phyloP scores from a whole-genome alignment of 2,113 vertebrate genomes.

The Pleuronectes platessa region DNA sequence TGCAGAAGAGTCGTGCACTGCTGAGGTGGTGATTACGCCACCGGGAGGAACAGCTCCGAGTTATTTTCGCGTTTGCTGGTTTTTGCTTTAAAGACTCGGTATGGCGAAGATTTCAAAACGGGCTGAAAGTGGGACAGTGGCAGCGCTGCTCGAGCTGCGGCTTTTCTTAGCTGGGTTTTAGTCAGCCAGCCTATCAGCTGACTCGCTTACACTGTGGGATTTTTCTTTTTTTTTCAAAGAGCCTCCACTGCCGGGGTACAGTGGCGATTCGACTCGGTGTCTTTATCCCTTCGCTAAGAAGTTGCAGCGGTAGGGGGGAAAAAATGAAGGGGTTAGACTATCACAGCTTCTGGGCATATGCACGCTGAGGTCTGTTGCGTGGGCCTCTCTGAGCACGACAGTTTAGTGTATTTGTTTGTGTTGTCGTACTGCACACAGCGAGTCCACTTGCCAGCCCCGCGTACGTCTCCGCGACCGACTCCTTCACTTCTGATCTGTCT shows the following conservation, averaged over 20 bases:
- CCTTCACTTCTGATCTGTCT: slow-evolving; percentile 13
- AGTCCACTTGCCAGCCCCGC: slow-evolving; percentile 21
- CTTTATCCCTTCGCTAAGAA: slow-evolving; percentile 51
- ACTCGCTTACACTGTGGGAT: slow-evolving; percentile 59
- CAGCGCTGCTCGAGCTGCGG: slow-evolving; percentile 55
- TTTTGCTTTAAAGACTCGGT: slow-evolving; percentile 3
- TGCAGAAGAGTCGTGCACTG: slow-evolving; percentile 65
- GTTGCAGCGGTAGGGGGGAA: slow-evolving; percentile 23
- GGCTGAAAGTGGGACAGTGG: slow-evolving; percentile 72
- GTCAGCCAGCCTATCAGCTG: slow-evolving; percentile 62
- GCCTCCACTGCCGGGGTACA: slow-evolving; percentile 38
- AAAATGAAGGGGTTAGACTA: slow-evolving; percentile 18
- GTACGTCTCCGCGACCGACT: slow-evolving; percentile 4
- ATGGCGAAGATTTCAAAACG: slow-evolving; percentile 13
- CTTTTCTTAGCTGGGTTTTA: slow-evolving; percentile 69
- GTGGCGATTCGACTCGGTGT: slow-evolving; percentile 49
- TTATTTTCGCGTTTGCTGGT: slow-evolving; percentile 21
- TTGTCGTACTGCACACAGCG: neutral
- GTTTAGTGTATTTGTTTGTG: slow-evolving; percentile 42
- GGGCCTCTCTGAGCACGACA: slow-evolving; percentile 47
- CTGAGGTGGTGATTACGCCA: slow-evolving; percentile 32
- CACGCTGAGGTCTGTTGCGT: slow-evolving; percentile 30
- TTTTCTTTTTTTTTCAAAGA: slow-evolving; percentile 43
- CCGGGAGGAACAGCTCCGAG: slow-evolving; percentile 27
- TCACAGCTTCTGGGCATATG: slow-evolving; percentile 24